Conservation (phyloP, 2,797 vertebrate species). For the Heteromormyrus szaboi region DNA sequence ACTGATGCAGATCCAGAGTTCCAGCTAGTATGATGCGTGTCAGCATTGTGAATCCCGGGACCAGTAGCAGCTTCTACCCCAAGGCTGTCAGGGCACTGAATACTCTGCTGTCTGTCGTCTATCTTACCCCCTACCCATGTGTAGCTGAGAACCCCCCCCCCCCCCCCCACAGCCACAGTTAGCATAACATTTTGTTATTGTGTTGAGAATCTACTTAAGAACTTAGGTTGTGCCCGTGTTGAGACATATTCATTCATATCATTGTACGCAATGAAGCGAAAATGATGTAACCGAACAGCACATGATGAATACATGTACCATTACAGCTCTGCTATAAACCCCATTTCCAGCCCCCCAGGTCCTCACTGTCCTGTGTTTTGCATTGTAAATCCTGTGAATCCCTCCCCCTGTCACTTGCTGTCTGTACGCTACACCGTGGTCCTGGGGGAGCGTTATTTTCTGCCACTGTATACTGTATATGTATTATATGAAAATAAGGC, state of each 20-base stretch:
- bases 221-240: background rate
- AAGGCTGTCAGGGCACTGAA: background rate
- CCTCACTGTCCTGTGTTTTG: background rate
- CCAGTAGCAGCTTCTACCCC: background rate
- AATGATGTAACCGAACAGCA: background rate
- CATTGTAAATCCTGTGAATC: background rate
- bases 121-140: background rate
- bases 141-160: background rate
- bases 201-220: background rate
- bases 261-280: background rate
- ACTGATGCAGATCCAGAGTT: background rate
- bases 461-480: background rate
- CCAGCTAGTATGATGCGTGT: background rate
- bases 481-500: background rate
- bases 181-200: background rate
- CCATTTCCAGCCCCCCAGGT: background rate
- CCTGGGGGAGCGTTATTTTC: background rate
- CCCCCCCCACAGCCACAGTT: background rate
- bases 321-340: background rate
- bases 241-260: background rate
- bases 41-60: background rate
- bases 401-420: background rate
- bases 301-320: background rate
- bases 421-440: background rate
- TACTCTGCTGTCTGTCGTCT: background rate